Base-by-base conservation (phyloP, 1,140 invertebrate genomes). In the Apis mellifera region DNA sequence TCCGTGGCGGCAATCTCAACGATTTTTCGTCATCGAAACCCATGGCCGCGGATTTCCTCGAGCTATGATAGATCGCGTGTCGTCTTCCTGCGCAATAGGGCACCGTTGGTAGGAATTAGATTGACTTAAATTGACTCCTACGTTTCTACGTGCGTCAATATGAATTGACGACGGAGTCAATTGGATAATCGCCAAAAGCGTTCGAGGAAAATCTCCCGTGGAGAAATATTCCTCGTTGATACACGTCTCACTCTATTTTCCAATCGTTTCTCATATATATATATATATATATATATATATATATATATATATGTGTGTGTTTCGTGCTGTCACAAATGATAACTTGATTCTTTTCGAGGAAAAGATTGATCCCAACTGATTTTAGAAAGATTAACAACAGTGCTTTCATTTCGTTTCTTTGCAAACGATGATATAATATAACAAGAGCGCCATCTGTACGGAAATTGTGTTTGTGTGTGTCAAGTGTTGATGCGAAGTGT, bases 141-240 rank as follows among this genome's bases (percentile, higher is more conserved):
- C 90, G 87, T 89, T 76, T 71, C 59, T 32, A 42, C 82, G 79
- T 86, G 75, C 88, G 85, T 89, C 89, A 90, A 89, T 85, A 88
- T 86, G 86, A 90, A 90, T 91, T 92, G 90, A 90, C 88, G 86
- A 89, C 83, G 83, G 32, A 88, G 79, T 85, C 89, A 91, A 91
- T 92, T 91, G 91, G 87, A 92, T 92, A 92, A 92, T 92, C 89
- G 89, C 74, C 86, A 86, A 85, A 82, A 88, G 83, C 83, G 85
- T 86, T 80, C 72, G 83, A 82, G 86, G 73, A 84, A 79, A 75
- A 60, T 62, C 71, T 75, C 26, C 48, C 23, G 54, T 26, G 15
- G 42, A 42, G 23, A 15, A 57, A 26, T 64, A 52, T 59, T 26
- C 64, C 66, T 52, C 62, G 69, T 23, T 59, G 48, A 17, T 70